Conservation (phyloP, 2,797 vertebrate genomes). For the Notolabrus celidotus region DNA sequence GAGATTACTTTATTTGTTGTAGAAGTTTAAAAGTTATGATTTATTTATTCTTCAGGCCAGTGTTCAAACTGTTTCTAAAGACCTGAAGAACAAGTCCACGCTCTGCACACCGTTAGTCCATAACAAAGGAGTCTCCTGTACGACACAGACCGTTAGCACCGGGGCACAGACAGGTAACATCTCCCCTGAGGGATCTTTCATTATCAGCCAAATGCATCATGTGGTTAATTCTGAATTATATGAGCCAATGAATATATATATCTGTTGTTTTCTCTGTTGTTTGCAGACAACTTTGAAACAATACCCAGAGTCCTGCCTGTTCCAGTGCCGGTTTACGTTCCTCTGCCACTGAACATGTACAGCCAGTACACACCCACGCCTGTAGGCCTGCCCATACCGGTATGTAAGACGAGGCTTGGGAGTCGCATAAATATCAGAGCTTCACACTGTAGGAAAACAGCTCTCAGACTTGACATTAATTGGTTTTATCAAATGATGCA, state of each 20-base stretch:
- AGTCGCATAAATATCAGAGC: too few relatives aligned
- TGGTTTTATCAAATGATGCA: too few relatives aligned
- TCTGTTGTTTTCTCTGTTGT: not conserved
- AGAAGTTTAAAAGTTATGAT: not conserved
- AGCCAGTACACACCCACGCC: conserved; percentile 48
- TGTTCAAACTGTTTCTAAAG: conserved; percentile 89
- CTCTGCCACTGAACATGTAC: conserved; percentile 66
- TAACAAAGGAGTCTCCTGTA: conserved; percentile 94
- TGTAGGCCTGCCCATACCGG: conserved; percentile 50
- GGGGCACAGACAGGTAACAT: conserved; percentile 90
- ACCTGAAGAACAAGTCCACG: conserved; percentile 94
- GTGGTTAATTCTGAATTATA: not conserved
- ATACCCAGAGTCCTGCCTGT: conserved; percentile 25
- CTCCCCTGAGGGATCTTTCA: not conserved
- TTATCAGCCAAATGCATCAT: not conserved
- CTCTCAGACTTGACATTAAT: not conserved
- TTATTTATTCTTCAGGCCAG: conserved; percentile 81
- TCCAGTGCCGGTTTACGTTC: conserved; percentile 54
- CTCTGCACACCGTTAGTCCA: conserved; percentile 94
- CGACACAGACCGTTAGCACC: conserved; percentile 87
- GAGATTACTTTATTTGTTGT: too few relatives aligned
- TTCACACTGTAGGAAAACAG: not conserved
- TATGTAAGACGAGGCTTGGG: not conserved
- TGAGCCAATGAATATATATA: not conserved
- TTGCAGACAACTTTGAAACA: conserved; percentile 25